phyloP scores from a whole-genome alignment of 2,113 vertebrate species.

The Phasianus colchicus region DNA sequence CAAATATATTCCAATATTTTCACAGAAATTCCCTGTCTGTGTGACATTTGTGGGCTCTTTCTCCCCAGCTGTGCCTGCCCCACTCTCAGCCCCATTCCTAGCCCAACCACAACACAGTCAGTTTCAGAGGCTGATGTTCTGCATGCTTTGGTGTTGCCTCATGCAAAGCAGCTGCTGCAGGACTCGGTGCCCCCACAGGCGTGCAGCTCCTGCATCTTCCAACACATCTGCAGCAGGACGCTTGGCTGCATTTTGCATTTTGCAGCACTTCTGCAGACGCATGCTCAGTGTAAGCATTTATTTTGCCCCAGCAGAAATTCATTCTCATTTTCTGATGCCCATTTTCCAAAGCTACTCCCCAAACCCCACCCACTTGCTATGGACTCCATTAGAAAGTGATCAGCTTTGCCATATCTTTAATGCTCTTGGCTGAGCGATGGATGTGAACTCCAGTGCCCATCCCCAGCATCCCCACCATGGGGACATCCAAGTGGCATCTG shows the following conservation, averaged over 20 bases:
- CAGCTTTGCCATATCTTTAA: no score
- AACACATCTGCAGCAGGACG: not conserved
- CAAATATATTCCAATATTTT: constrained; percentile 81
- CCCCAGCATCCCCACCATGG: not conserved
- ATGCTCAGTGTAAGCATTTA: not conserved
- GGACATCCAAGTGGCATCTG: not conserved
- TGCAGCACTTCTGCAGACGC: not conserved
- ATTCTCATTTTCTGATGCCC: not conserved
- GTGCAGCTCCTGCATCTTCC: not conserved
- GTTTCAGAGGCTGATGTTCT: not conserved
- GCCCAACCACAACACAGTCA: not conserved
- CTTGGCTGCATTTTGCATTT: not conserved
- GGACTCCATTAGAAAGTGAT: not conserved
- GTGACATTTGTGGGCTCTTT: not conserved
- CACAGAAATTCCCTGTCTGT: constrained; percentile 58
- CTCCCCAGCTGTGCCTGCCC: not conserved
- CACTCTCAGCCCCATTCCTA: not conserved
- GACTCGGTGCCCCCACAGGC: not conserved
- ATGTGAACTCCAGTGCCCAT: not conserved
- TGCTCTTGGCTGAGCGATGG: not conserved
- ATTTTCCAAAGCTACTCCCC: no score
- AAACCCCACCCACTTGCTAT: not conserved
- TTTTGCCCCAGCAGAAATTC: no score
- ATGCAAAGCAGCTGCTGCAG: not conserved
- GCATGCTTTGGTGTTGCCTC: rapidly evolving